These are phyloP conservation scores for Atta texana DNA, from an alignment of 1,140 invertebrate genomes.

Conservation along the genomic window DNA sequence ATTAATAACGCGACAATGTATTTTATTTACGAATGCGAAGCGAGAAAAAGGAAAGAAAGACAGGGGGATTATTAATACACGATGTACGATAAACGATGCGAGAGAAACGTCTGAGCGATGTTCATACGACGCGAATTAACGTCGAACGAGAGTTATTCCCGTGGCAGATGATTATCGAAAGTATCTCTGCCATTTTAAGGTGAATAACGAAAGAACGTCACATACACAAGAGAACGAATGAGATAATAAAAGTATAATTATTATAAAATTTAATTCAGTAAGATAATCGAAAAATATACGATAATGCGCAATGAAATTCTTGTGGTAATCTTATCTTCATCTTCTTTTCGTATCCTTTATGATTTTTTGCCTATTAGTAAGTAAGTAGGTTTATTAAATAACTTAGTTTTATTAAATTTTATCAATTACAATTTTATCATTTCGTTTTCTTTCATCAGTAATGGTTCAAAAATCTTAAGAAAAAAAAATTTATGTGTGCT, in stretches of 20 bases:
- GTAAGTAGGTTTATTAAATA: no score
- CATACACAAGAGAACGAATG: constrained; percentile 72
- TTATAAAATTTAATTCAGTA: constrained; percentile 84
- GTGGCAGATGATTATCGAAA: constrained; percentile 68
- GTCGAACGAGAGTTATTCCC: constrained; percentile 64
- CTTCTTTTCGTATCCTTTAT: not conserved
- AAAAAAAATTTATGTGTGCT: not conserved
- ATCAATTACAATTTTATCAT: not conserved
- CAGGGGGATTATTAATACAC: constrained; percentile 49
- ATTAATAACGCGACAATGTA: constrained; percentile 40
- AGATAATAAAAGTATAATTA: constrained; percentile 84
- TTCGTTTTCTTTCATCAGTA: not conserved
- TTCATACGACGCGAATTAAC: constrained; percentile 64
- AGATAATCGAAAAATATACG: constrained; percentile 84
- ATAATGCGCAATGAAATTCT: constrained; percentile 78
- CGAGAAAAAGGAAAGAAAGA: constrained; percentile 67
- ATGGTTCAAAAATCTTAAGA: not conserved
- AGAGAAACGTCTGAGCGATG: constrained; percentile 64
- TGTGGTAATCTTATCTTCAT: not conserved
- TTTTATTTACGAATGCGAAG: constrained; percentile 71
- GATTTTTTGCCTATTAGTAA: not conserved
- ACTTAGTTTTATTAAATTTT: constrained; percentile 10
- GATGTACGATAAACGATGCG: constrained; percentile 54
- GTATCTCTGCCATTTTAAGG: constrained; percentile 63
- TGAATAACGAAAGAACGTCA: constrained; percentile 72